These are phyloP conservation scores for Falco cherrug DNA, from an alignment of 2,797 vertebrate species.

Conservation along the genomic window DNA sequence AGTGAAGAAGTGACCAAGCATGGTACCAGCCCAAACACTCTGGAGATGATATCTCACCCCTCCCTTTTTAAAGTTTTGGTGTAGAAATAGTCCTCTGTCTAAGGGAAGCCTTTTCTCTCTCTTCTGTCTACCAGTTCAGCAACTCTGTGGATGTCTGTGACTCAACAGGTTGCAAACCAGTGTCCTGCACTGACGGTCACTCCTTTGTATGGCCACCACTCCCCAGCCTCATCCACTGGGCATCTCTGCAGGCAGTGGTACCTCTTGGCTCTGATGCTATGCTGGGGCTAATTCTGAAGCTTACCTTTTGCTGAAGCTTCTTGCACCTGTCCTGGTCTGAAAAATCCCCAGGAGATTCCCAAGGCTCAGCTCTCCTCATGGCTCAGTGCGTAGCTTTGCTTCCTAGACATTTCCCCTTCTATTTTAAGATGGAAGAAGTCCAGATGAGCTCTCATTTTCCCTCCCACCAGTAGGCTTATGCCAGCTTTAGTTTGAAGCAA, in stretches of 20 bases:
- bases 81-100: neutral
- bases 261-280: neutral
- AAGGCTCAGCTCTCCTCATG: neutral
- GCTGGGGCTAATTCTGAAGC: neutral
- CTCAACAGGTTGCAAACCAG: neutral
- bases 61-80: neutral
- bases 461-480: neutral
- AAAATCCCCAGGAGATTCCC: neutral
- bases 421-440: neutral
- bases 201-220: neutral
- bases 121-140: neutral
- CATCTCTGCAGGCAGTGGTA: neutral
- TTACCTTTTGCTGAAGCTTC: neutral
- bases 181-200: rapidly evolving
- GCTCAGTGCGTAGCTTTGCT: neutral
- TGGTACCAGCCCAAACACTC: neutral
- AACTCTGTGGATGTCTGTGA: neutral
- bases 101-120: neutral
- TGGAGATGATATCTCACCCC: neutral
- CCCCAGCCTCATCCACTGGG: rapidly evolving
- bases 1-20: neutral
- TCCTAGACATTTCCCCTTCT: neutral
- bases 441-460: neutral
- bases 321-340: neutral
- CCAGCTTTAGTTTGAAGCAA: neutral